Conservation (phyloP, 2,888 invertebrate genomes). For the Holacanthella duospinosa region DNA sequence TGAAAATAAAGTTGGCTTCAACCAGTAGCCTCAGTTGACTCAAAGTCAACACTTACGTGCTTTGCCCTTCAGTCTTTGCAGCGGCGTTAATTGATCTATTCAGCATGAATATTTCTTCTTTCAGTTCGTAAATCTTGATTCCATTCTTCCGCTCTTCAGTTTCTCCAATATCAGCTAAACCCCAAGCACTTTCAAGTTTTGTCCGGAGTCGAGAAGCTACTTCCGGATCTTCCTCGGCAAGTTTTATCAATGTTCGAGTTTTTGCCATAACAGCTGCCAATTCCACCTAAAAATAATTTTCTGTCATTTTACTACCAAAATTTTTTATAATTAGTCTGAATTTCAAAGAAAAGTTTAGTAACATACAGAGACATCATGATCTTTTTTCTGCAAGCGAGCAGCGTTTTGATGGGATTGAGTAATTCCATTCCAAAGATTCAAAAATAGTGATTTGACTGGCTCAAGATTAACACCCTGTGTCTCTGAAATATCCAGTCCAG, state of each 20-base stretch:
- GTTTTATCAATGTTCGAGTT: constrained; percentile 17
- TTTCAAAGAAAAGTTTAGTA: not conserved
- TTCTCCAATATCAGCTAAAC: constrained; percentile 27
- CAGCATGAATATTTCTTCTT: constrained; percentile 29
- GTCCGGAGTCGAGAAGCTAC: constrained; percentile 19
- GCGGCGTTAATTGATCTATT: constrained; percentile 27
- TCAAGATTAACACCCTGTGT: constrained; percentile 4
- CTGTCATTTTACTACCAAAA: not conserved
- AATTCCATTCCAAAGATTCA: constrained; percentile 28
- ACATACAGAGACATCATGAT: constrained; percentile 25
- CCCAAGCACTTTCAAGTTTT: constrained; percentile 28
- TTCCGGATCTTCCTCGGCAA: constrained; percentile 31
- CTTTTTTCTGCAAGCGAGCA: constrained; percentile 18
- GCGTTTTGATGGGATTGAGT: constrained; percentile 27
- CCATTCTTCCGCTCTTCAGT: constrained; percentile 22
- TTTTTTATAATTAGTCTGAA: not conserved
- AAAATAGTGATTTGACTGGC: constrained; percentile 26
- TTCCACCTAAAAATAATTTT: not conserved
- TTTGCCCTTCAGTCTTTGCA: constrained; percentile 26
- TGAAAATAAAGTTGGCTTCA: not conserved
- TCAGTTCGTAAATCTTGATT: constrained; percentile 21
- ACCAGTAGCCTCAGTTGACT: no score
- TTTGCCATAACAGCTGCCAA: not conserved
- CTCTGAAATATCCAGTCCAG: not conserved
- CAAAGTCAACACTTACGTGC: no score